Evolutionary conservation across 2,888 invertebrate species (phyloP).

Genomic region (Phasia obesa): DNA sequence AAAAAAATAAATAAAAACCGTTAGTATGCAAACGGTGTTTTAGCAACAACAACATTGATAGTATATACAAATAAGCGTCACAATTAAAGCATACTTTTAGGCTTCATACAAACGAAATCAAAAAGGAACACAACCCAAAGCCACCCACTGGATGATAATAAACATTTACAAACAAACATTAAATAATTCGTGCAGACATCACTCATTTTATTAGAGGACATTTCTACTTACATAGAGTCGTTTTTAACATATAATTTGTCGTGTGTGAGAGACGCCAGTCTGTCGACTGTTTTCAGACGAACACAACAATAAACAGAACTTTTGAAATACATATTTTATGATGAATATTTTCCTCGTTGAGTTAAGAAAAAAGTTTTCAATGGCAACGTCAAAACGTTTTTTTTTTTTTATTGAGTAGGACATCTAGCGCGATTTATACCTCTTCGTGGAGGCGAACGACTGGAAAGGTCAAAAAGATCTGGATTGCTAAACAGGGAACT

Average conservation of each 20-base stretch:
- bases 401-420: too few species aligned
- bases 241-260: constrained; percentile 12
- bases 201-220: constrained; percentile 48
- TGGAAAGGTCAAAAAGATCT: too few species aligned
- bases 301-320: constrained; percentile 52
- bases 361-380: constrained; percentile 4
- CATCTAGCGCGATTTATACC: too few species aligned
- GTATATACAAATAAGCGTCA: neutral
- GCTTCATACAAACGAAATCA: constrained; percentile 14
- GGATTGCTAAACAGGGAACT: too few species aligned
- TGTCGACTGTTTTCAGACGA: constrained; percentile 64
- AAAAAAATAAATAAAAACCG: constrained; percentile 14
- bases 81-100: constrained; percentile 60
- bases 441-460: too few species aligned
- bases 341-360: constrained; percentile 23
- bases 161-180: constrained; percentile 41
- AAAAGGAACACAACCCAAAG: constrained; percentile 9
- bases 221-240: neutral
- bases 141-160: constrained; percentile 34
- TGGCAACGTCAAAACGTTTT: constrained; percentile 17
- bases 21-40: constrained; percentile 36
- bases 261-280: constrained; percentile 63
- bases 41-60: constrained; percentile 12
- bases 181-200: constrained; percentile 62
- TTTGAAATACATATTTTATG: constrained; percentile 46